A percentile compares a stretch with the other conserved stretches of the same genome.
Conservation (phyloP, 2,113 vertebrate species). For the Epinephelus cyanopodus region DNA sequence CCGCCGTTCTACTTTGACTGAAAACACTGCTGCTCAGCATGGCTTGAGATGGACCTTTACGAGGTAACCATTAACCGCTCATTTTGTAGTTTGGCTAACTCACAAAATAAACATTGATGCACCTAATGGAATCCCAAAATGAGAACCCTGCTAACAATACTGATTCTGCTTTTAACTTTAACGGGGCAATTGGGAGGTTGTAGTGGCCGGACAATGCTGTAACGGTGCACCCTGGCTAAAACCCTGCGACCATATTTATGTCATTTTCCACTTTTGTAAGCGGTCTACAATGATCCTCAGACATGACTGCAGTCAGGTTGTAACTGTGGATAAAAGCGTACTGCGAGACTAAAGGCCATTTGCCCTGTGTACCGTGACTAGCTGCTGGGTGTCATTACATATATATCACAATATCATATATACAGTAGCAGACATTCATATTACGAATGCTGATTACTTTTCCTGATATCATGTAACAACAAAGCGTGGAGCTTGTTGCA, state of each 20-base stretch:
- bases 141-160: not conserved
- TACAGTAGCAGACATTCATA: not conserved
- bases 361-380: not conserved
- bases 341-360: conserved; percentile 5
- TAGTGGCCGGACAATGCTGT: not conserved
- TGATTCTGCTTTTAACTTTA: not conserved
- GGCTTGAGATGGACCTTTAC: not conserved
- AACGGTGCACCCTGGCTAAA: not conserved
- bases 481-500: conserved; percentile 18
- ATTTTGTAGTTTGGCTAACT: not conserved
- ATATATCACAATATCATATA: not conserved
- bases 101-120: not conserved
- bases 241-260: not conserved
- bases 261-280: not conserved
- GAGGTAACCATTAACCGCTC: not conserved
- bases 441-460: not conserved
- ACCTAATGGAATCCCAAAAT: not conserved
- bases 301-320: not conserved
- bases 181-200: not conserved
- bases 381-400: conserved; percentile 19
- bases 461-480: conserved; percentile 27
- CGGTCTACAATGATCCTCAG: not conserved
- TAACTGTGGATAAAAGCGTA: not conserved
- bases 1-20: too few species aligned
- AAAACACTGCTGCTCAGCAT: too few species aligned